Evolutionary conservation across 23 tunicate species (phyloP).

Genomic region (Styela clava): DNA sequence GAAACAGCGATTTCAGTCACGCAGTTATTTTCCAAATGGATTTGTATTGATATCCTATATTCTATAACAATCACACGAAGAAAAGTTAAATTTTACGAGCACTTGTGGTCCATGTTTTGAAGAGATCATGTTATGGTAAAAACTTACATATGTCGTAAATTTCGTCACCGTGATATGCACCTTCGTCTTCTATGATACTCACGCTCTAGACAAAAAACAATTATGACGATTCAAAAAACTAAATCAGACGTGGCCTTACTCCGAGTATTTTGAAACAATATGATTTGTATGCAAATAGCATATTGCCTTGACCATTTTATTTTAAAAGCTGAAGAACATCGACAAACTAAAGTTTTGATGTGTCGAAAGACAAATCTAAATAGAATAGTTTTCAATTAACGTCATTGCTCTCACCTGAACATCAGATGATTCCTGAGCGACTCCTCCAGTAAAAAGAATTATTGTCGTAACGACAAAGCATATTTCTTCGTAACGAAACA

Average conservation of each 20-base stretch:
- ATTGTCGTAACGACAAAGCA: neutral
- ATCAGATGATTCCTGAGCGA: neutral
- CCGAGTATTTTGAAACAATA: no score
- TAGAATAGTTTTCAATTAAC: neutral
- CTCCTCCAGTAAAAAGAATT: neutral
- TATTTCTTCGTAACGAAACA: neutral
- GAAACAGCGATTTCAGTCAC: no score
- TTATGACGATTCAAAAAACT: neutral
- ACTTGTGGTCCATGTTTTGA: neutral
- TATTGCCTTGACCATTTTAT: neutral
- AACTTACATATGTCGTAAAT: neutral
- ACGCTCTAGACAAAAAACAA: neutral
- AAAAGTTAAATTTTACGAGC: no score
- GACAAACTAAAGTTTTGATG: no score
- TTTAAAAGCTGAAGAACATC: neutral
- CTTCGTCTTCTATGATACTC: neutral
- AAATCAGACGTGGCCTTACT: neutral
- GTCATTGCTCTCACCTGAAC: neutral
- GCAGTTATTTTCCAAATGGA: no score
- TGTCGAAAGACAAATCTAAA: neutral
- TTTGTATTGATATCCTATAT: no score
- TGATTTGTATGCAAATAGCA: no score
- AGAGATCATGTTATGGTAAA: neutral
- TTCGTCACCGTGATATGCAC: neutral
- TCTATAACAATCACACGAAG: no score